These are phyloP conservation scores for Neopelma chrysocephalum DNA, from an alignment of 2,797 vertebrate genomes.

Conservation along the genomic window DNA sequence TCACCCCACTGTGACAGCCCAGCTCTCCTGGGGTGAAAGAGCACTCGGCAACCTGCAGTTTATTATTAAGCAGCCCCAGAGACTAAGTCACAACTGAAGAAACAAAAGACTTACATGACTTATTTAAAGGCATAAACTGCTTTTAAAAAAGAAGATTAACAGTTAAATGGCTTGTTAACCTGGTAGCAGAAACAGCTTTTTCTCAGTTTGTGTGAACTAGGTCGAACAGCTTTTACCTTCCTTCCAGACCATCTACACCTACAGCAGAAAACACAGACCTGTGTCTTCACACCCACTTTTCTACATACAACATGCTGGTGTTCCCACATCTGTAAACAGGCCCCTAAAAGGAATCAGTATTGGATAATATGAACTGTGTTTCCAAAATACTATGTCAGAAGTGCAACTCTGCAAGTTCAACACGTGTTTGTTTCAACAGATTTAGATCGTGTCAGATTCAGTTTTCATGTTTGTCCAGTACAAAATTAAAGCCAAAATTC, in stretches of 20 bases:
- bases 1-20: neutral
- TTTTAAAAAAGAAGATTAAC: neutral
- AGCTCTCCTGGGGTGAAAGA: neutral
- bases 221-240: neutral
- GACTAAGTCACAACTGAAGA: neutral
- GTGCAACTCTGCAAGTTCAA: neutral
- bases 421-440: neutral
- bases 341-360: fast-evolving
- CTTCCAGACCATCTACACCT: neutral
- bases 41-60: neutral
- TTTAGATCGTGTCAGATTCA: fast-evolving
- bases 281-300: neutral
- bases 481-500: neutral
- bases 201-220: neutral
- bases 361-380: neutral
- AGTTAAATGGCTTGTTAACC: neutral
- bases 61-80: conserved; percentile 17
- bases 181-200: neutral
- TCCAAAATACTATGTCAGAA: fast-evolving
- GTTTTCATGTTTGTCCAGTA: neutral
- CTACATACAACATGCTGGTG: neutral
- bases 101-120: neutral
- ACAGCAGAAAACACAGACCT: neutral
- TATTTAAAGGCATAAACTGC: neutral
- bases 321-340: neutral